Base-by-base conservation (phyloP, 2,888 invertebrate genomes). In the Biston stratarius region DNA sequence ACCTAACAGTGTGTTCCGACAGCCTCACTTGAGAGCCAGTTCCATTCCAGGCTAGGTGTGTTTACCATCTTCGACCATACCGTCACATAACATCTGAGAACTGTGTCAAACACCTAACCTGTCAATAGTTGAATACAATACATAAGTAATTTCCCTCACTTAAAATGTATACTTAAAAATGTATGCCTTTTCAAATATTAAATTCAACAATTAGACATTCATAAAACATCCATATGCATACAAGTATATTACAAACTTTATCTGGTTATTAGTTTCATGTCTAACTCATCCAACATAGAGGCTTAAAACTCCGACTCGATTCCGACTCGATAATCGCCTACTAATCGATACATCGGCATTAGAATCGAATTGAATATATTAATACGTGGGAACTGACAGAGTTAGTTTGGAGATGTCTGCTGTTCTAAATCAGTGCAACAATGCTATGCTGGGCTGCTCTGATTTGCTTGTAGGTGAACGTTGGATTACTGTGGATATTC, bases 341-440 rank as follows among this genome's bases (percentile, higher is more conserved):
- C 79, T 81, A 90, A 92, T 91, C 92, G 92, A 91, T 92, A 91
- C 90, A 89, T 89, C 88, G 85, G 80, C 81, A 90, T 91, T 89
- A 91, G 86, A 90, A 89, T 88, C 90, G 89, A 91, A 90, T 91
- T 88, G 90, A 92, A 92, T 92, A 93, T 92, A 92, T 92, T 93
- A 92, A 92, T 92, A 92, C 91, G 91, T 91, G 92, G 89, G 91
- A 89, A 87, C 76, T 73, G 80, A 79, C 83, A 78, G 88, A 90
- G 85, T 90, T 89, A 90, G 90, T 90, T 90, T 89, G 90, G 90
- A 89, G 90, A 92, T 91, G 90, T 89, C 90, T 90, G 87, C 86
- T 83, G 88, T 78, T 87, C 89, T 89, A 88, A 90, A 90, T 88
- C 90, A 84, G 85, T 81, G 88, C 88, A 89, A 91, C 91, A 91